Base-by-base conservation (phyloP, 2,113 vertebrate species). In the Labeo rohita region DNA sequence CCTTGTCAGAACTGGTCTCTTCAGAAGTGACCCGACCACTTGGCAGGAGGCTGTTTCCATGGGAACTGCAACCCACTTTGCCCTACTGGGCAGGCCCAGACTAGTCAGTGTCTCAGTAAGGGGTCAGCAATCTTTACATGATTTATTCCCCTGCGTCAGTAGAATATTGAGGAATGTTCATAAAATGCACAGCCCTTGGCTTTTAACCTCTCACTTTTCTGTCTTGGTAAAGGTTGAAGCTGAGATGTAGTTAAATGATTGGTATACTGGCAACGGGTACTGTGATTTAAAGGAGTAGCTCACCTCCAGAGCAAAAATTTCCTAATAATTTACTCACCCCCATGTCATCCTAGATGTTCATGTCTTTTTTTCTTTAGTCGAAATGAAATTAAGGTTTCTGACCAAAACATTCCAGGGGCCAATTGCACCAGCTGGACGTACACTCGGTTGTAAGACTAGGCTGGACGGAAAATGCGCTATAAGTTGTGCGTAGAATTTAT, bases 21-120 rank as follows among this genome's bases (percentile, higher is more conserved):
- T 45, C 5, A 36, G 63, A 63, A 43, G 43, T 76, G 8, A 76
- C 45, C 49, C 36, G 52, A 76, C 77, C 36, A n/a, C 68, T 63
- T 45, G 45, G 77, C 77, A 73, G 50, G 36, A 18, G 47, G 61
- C 9, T 23, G 8, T 87, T 74, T 66, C 85, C 72, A 39, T 56
- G 61, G 72, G 12, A 54, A 81, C 68, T 45, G 39, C 70, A 23
- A 63, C 50, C 39, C 80, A 73, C 52, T 3, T 36, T 84, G 10
- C 56, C 84, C 21, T n/a, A 43, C 11, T 43, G 54, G 75, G 36
- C 86, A 85, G 28, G 86, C 36, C 82, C 80, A 85, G 68, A 85
- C 89, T 72, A 13, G 86, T 80, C 84, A 16, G 63, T 34, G 54
- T 45, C 72, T 3, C 50, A 43, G 49, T 39, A 52, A 78, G 83